Evolutionary conservation across 2,888 invertebrate species (phyloP), one percentile per base, ranked within the genome.

Genomic region (Xylota segnis): DNA sequence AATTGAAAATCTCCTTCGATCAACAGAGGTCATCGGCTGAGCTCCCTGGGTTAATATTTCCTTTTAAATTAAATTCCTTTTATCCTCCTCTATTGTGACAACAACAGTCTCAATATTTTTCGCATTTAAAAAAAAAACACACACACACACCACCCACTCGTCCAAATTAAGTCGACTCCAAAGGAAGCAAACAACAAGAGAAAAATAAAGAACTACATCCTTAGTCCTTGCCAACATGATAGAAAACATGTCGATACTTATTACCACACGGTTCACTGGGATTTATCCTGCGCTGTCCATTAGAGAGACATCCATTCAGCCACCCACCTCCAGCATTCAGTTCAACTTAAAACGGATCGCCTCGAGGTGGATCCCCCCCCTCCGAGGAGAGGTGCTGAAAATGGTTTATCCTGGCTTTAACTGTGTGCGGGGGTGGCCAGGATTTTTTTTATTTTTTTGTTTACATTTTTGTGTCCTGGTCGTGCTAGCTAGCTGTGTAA

Each of bases 191-290:
- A 68, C 27, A 63, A 63, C 40, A 12, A 0, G 58, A 45, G 23
- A 34, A 27, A 45, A 32, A 63, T 54, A 71, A 54, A 23, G 27
- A 18, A 59, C 16, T 4, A 65, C 14, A 58, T 76, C 58, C 23
- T 27, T 34, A 32, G 32, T 23, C 72, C 40, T 50, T 63, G 63
- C 63, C 45, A 70, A 74, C 72, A 52, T 43, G 43, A 43, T 54
- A 58, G 40, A 50, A 70, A 23, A 52, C 65, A 75, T 84, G 79
- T 79, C 74, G 83, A 84, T 79, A 84, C 83, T 68, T 79, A 83
- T 83, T 84, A 79, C 74, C 63, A 83, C 74, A 78, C 83, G 74
- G 78, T 58, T 70, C 78, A 63, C 47, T 52, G 70, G 74, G 74
- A 71, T 75, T 70, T 70, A 75, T 79, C 79, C 75, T 68, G 16